Evolutionary conservation across 2,888 invertebrate genomes (phyloP).

Genomic region (Phorcus lineatus): DNA sequence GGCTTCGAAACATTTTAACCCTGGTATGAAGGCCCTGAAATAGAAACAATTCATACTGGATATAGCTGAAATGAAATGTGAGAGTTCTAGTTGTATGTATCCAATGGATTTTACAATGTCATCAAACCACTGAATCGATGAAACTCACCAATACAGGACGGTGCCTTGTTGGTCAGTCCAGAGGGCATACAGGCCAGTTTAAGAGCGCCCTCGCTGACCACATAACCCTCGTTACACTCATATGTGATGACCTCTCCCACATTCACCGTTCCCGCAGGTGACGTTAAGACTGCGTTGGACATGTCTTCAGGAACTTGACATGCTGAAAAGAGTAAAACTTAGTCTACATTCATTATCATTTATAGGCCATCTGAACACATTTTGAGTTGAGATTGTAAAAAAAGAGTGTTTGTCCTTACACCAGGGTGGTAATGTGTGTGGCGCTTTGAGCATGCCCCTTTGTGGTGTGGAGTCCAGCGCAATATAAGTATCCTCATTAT

Average conservation of each 20-base stretch:
- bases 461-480: too few species aligned
- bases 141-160: slow-evolving; percentile 43
- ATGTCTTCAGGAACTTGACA: background rate
- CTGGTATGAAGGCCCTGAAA: too few species aligned
- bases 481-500: too few species aligned
- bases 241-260: slow-evolving; percentile 39
- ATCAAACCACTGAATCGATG: too few species aligned
- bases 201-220: slow-evolving; percentile 34
- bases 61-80: too few species aligned
- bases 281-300: background rate
- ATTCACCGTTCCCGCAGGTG: background rate
- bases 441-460: too few species aligned
- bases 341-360: background rate
- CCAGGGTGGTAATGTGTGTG: too few species aligned
- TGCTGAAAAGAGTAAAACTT: background rate
- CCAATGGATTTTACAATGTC: too few species aligned
- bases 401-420: background rate
- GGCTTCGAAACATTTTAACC: too few species aligned
- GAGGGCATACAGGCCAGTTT: slow-evolving; percentile 37
- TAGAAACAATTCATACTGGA: too few species aligned
- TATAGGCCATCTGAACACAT: background rate
- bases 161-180: slow-evolving; percentile 37
- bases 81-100: too few species aligned
- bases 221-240: slow-evolving; percentile 36
- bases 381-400: too few species aligned